A percentile compares a stretch with the other conserved stretches of the same genome.
Evolutionary conservation across 2,797 vertebrate genomes (phyloP).

Genomic region (Manis crassicaudata): DNA sequence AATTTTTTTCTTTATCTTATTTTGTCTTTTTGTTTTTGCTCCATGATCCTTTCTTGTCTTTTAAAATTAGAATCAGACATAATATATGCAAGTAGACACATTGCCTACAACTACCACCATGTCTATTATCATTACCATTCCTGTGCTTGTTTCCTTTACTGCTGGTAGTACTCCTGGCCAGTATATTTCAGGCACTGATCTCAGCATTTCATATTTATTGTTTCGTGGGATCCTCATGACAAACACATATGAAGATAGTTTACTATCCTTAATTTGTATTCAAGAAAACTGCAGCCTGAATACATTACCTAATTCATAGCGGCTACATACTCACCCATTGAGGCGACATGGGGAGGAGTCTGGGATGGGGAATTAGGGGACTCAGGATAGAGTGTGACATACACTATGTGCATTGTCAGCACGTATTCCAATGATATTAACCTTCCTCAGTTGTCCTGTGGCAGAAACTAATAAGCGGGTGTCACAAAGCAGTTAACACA

Average conservation of each 20-base stretch:
- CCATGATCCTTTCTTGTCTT: neutral
- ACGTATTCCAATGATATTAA: neutral
- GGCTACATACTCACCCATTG: neutral
- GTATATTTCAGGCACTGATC: neutral
- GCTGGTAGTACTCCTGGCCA: too few relatives aligned
- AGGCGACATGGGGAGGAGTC: neutral
- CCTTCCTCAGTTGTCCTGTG: neutral
- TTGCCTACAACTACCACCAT: neutral
- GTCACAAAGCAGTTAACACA: neutral
- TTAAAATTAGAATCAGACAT: neutral
- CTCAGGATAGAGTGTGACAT: neutral
- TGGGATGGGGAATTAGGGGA: neutral
- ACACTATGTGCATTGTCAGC: neutral
- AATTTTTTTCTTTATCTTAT: neutral
- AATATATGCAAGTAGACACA: neutral
- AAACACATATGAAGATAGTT: neutral
- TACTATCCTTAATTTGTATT: neutral
- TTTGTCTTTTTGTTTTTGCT: neutral
- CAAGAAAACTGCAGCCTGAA: neutral
- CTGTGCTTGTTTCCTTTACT: neutral
- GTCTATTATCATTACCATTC: neutral
- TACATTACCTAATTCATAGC: neutral
- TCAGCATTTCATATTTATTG: neutral
- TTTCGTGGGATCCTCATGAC: neutral
- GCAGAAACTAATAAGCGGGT: neutral